A percentile compares a stretch with the other conserved stretches of the same genome.
phyloP scores from a whole-genome alignment of 1,140 invertebrate species.

The Parapsyche elsis region DNA sequence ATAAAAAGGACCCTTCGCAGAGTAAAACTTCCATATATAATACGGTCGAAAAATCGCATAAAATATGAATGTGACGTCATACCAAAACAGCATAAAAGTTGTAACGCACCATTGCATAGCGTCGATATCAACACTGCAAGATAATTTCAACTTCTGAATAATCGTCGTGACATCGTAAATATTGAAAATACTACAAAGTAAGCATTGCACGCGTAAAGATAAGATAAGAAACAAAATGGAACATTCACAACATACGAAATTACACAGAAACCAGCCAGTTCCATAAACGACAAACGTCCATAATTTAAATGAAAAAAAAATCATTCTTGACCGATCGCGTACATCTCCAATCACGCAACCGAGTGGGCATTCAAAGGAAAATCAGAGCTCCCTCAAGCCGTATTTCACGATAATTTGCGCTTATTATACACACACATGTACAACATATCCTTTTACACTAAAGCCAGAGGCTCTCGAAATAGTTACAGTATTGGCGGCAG shows the following conservation, averaged over 20 bases:
- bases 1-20: background rate
- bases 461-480: background rate
- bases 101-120: too few species aligned
- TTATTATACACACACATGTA: conserved; percentile 8
- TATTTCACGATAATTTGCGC: conserved; percentile 12
- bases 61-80: conserved; percentile 4
- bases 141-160: too few species aligned
- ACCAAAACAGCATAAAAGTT: background rate
- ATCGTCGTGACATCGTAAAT: too few species aligned
- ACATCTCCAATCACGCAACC: conserved; percentile 19
- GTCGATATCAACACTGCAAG: too few species aligned
- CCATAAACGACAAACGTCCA: background rate
- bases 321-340: conserved; percentile 11
- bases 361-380: conserved; percentile 22
- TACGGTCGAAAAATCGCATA: background rate
- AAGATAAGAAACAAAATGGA: too few species aligned
- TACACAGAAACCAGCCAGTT: too few species aligned
- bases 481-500: background rate
- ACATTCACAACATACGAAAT: too few species aligned
- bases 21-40: conserved; percentile 1
- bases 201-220: too few species aligned
- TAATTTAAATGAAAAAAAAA: background rate
- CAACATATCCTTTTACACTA: background rate
- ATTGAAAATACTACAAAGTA: too few species aligned
- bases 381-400: conserved; percentile 3